Percentiles rank a stretch among this genome's conserved stretches.
phyloP scores from a whole-genome alignment of 2,113 vertebrate genomes.

The Microcebus lehilahytsara region DNA sequence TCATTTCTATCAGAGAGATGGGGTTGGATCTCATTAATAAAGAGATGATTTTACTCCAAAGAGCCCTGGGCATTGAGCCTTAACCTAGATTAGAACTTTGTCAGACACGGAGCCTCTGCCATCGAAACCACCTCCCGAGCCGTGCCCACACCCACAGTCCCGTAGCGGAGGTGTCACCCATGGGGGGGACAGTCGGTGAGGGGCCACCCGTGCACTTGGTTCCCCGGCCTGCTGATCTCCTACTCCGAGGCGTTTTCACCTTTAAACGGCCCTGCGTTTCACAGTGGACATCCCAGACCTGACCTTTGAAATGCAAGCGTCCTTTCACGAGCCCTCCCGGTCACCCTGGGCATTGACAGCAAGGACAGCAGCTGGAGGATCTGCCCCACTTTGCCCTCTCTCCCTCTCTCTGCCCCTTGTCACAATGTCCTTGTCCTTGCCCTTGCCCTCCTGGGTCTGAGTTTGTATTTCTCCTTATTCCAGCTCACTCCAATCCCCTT shows the following conservation, averaged over 20 bases:
- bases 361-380: not conserved
- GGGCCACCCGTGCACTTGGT: not conserved
- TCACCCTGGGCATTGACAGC: not conserved
- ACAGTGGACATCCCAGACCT: not conserved
- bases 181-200: not conserved
- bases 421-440: not conserved
- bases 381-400: too few species aligned
- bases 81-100: slow-evolving; percentile 84
- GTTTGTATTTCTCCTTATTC: not conserved
- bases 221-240: not conserved
- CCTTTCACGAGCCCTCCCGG: accelerated
- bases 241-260: accelerated
- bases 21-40: slow-evolving; percentile 88
- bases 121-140: slow-evolving; percentile 38
- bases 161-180: not conserved
- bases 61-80: slow-evolving; percentile 80
- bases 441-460: not conserved
- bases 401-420: not conserved
- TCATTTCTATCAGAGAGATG: slow-evolving; percentile 85
- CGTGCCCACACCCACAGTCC: not conserved
- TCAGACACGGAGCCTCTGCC: slow-evolving; percentile 70
- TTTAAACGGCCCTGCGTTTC: not conserved
- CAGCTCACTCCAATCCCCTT: not conserved
- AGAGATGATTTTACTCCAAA: slow-evolving; percentile 86
- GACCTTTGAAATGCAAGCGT: not conserved